Conservation (phyloP, 2,888 invertebrate genomes). For the Galerucella pusilla region DNA sequence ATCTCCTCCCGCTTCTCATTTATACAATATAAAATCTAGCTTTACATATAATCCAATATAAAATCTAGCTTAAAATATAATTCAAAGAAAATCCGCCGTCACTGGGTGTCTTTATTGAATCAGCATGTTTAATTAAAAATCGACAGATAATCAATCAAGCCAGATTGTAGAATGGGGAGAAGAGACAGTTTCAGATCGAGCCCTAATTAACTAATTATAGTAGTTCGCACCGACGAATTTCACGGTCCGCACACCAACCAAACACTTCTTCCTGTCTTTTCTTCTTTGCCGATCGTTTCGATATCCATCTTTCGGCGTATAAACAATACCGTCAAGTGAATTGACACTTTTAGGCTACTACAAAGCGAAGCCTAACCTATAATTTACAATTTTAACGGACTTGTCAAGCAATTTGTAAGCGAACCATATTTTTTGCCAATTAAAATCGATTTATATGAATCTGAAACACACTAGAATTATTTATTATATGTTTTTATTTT, state of each 20-base stretch:
- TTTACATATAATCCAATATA: too few relatives aligned
- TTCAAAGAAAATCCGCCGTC: constrained; percentile 4
- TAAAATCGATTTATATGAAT: neutral
- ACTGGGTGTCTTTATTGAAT: constrained; percentile 33
- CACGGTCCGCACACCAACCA: constrained; percentile 48
- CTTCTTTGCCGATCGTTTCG: constrained; percentile 14
- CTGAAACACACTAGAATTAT: neutral
- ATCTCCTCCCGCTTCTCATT: too few relatives aligned
- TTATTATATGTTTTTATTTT: neutral
- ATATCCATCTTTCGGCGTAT: too few relatives aligned
- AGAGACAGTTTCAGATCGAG: constrained; percentile 39
- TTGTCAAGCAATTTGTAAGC: neutral
- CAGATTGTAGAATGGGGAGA: constrained; percentile 26
- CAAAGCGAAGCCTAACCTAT: too few relatives aligned
- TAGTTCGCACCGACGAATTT: constrained; percentile 57
- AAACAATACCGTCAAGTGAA: too few relatives aligned
- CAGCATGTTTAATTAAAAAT: constrained; percentile 52
- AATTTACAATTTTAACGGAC: neutral
- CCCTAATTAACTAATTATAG: constrained; percentile 58
- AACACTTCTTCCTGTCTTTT: constrained; percentile 44
- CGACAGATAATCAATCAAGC: constrained; percentile 54
- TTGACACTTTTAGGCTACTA: too few relatives aligned
- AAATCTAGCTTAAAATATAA: neutral
- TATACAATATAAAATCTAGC: too few relatives aligned
- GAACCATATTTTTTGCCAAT: neutral